Conservation (phyloP, 2,797 vertebrate species). For the Ibycter americanus region DNA sequence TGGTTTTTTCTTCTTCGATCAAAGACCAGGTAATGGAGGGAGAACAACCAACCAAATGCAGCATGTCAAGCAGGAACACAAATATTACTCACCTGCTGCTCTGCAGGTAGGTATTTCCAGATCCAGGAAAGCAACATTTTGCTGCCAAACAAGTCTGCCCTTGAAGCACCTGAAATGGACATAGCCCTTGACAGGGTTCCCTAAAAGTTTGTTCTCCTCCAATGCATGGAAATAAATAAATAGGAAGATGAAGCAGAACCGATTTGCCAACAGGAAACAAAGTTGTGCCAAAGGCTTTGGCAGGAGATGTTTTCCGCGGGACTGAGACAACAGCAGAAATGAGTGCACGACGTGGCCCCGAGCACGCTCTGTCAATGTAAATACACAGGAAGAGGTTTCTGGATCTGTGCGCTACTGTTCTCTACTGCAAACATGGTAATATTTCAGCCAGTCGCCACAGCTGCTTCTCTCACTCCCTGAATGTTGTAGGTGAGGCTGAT, state of each 20-base stretch:
- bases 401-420: neutral
- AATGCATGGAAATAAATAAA: neutral
- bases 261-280: conserved; percentile 9
- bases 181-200: neutral
- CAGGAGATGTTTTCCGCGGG: neutral
- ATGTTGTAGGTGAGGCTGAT: neutral
- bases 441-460: conserved; percentile 1
- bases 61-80: neutral
- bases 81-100: neutral
- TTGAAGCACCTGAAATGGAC: neutral
- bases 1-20: neutral
- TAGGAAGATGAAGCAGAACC: neutral
- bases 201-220: neutral
- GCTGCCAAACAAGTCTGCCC: neutral
- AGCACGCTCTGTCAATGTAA: neutral
- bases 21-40: neutral
- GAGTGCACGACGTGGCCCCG: neutral
- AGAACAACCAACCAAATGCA: neutral
- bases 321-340: conserved; percentile 11
- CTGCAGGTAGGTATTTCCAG: neutral
- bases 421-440: conserved; percentile 28
- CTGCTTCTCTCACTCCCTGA: conserved; percentile 12
- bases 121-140: neutral
- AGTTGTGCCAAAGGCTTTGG: neutral
- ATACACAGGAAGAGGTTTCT: neutral